These are phyloP conservation scores for Drosophila recens DNA, from an alignment of 2,888 invertebrate genomes.

Conservation along the genomic window DNA sequence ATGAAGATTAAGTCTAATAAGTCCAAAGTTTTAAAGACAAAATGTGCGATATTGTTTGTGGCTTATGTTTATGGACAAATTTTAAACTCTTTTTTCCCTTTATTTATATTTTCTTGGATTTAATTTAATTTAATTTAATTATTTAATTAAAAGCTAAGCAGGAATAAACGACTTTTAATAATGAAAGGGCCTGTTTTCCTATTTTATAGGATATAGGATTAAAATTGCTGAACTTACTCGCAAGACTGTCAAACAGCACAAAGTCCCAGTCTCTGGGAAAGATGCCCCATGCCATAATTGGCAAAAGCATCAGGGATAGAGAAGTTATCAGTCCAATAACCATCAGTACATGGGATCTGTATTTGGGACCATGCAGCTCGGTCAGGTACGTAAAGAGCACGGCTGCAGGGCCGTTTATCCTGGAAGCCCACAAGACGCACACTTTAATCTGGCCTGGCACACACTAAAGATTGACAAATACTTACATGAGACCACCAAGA, in stretches of 20 bases:
- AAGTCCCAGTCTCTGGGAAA: conserved; percentile 88
- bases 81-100: too few relatives aligned
- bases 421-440: conserved; percentile 66
- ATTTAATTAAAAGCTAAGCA: too few relatives aligned
- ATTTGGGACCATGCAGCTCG: conserved; percentile 89
- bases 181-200: too few relatives aligned
- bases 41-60: too few relatives aligned
- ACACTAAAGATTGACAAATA: conserved; percentile 43
- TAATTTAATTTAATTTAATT: too few relatives aligned
- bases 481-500: conserved; percentile 91
- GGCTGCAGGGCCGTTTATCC: conserved; percentile 90
- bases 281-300: conserved; percentile 91
- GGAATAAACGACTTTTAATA: too few relatives aligned
- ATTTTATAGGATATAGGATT: too few relatives aligned
- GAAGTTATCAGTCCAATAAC: conserved; percentile 89
- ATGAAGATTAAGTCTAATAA: too few relatives aligned
- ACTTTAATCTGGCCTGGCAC: not conserved
- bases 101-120: too few relatives aligned
- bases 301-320: conserved; percentile 88
- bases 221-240: conserved; percentile 73
- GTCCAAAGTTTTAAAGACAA: too few relatives aligned
- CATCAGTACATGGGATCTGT: conserved; percentile 89
- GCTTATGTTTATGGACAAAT: too few relatives aligned
- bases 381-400: conserved; percentile 90
- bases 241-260: conserved; percentile 83